Conservation (phyloP, 2,113 vertebrate species). For the Xyliphius kryptos region DNA sequence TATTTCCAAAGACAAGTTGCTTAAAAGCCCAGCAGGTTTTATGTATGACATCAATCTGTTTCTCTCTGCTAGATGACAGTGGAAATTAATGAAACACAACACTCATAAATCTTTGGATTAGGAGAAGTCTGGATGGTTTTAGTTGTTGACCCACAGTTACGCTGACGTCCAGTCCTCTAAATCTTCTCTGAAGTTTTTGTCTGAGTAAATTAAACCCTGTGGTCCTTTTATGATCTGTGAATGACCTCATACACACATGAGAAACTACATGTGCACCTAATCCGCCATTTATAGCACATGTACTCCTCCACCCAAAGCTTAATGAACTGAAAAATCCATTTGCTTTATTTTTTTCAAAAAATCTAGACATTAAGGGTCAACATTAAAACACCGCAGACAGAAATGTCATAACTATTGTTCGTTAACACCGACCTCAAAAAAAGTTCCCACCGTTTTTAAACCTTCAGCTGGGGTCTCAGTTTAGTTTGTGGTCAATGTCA, state of each 20-base stretch:
- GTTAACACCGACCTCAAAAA: slow-evolving; percentile 53
- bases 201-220: not conserved
- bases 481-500: slow-evolving; percentile 51
- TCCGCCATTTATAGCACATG: slow-evolving; percentile 47
- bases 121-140: too few species aligned
- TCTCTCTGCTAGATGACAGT: too few species aligned
- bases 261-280: not conserved
- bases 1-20: too few species aligned
- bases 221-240: not conserved
- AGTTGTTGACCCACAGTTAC: too few species aligned
- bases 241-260: slow-evolving; percentile 1
- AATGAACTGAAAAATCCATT: slow-evolving; percentile 30
- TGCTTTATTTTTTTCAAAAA: slow-evolving; percentile 43
- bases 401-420: slow-evolving; percentile 43
- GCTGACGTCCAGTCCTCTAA: too few species aligned
- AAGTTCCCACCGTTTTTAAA: slow-evolving; percentile 51
- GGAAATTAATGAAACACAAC: too few species aligned
- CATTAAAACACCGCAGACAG: slow-evolving; percentile 54
- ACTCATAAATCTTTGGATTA: too few species aligned
- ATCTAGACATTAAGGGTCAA: slow-evolving; percentile 45
- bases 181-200: not conserved
- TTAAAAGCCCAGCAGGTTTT: too few species aligned
- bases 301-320: slow-evolving; percentile 28
- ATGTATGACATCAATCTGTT: too few species aligned
- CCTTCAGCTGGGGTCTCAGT: slow-evolving; percentile 32